Percentiles rank a stretch among this genome's conserved stretches.
Conservation (phyloP, 2,797 vertebrate genomes). For the Huso huso region DNA sequence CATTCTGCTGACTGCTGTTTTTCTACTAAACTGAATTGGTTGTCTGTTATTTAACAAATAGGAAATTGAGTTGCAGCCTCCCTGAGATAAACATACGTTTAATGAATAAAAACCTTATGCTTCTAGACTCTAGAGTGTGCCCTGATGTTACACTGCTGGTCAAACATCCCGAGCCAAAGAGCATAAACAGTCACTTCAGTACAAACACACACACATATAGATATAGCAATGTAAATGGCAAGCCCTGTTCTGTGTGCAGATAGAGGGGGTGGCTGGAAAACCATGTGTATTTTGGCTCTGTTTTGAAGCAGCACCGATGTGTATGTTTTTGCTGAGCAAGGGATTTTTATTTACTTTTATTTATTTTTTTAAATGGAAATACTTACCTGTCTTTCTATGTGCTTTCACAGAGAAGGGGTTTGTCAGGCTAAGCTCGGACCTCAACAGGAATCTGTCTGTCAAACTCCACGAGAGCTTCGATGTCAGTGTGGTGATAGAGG, state of each 20-base stretch:
- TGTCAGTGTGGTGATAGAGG: slow-evolving; percentile 74
- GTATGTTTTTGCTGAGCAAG: neutral
- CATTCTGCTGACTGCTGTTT: neutral
- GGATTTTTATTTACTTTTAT: neutral
- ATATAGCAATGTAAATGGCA: slow-evolving; percentile 39
- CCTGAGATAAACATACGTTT: slow-evolving; percentile 3
- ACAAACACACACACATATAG: slow-evolving; percentile 18
- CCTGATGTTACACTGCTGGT: slow-evolving; percentile 40
- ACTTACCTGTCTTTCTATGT: neutral
- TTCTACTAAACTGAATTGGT: slow-evolving; percentile 2
- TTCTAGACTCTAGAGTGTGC: slow-evolving; percentile 47
- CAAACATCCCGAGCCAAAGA: slow-evolving; percentile 26
- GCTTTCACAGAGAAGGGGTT: slow-evolving; percentile 69
- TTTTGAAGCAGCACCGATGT: neutral
- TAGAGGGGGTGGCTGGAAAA: slow-evolving; percentile 11
- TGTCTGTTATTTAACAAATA: slow-evolving; percentile 9
- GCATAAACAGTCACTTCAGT: slow-evolving; percentile 20
- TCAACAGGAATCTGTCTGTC: slow-evolving; percentile 50
- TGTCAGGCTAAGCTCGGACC: slow-evolving; percentile 53
- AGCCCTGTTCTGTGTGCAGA: slow-evolving; percentile 18
- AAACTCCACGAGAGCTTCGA: slow-evolving; percentile 71
- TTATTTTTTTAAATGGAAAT: neutral
- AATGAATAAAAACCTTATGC: slow-evolving; percentile 44
- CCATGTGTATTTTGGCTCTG: slow-evolving; percentile 1
- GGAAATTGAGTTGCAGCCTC: neutral